A percentile compares a stretch with the other conserved stretches of the same genome.
Evolutionary conservation across 2,113 vertebrate species (phyloP).

Genomic region (Kryptolebias marmoratus): DNA sequence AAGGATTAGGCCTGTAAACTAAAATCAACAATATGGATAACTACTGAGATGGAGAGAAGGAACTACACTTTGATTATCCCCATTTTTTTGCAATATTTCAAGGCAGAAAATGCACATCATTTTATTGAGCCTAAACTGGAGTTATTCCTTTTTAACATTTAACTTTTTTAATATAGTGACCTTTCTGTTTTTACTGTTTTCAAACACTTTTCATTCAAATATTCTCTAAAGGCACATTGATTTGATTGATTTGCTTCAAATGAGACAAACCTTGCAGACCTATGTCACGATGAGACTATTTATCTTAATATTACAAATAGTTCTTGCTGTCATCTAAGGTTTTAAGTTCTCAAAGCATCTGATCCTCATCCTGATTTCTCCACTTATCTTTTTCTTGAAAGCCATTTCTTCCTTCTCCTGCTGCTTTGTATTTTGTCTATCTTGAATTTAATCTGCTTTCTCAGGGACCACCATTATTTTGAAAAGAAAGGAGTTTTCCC

Average conservation of each 20-base stretch:
- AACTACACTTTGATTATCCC: background rate
- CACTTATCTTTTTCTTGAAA: constrained; percentile 73
- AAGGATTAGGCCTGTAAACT: constrained; percentile 63
- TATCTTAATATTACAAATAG: constrained; percentile 80
- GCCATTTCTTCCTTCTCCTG: constrained; percentile 70
- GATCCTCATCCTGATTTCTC: constrained; percentile 66
- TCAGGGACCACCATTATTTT: constrained; percentile 47
- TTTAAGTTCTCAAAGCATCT: constrained; percentile 81
- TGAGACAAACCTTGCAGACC: constrained; percentile 62
- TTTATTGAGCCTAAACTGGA: no score
- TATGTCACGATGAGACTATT: constrained; percentile 69
- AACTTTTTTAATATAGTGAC: constrained; percentile 5
- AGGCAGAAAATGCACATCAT: no score
- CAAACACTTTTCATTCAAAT: constrained; percentile 31
- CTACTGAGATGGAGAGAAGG: constrained; percentile 27
- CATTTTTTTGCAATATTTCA: no score
- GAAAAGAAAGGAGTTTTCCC: constrained; percentile 30
- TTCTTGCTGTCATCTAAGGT: constrained; percentile 78
- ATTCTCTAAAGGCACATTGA: constrained; percentile 40
- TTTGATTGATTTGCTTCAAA: constrained; percentile 75
- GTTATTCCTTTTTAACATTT: background rate
- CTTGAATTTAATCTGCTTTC: constrained; percentile 60
- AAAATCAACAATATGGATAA: constrained; percentile 74
- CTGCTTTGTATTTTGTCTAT: constrained; percentile 79
- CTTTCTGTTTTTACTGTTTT: background rate